Evolutionary conservation across 2,797 vertebrate species (phyloP).

Genomic region (Sebastes hubbsi): DNA sequence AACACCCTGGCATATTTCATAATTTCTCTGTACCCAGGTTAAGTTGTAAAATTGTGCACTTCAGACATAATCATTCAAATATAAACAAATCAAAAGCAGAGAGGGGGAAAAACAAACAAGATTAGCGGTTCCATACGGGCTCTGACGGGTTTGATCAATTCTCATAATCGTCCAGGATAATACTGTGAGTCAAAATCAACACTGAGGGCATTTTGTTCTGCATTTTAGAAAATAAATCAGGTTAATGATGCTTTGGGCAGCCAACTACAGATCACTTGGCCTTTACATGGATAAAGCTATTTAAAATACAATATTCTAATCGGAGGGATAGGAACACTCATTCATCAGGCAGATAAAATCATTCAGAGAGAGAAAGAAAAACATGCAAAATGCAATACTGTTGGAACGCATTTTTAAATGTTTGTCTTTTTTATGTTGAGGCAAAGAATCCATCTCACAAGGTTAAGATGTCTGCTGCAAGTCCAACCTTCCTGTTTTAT

Average conservation of each 20-base stretch:
- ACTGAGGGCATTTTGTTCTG: constrained; percentile 15
- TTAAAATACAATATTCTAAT: constrained; percentile 67
- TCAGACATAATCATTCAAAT: constrained; percentile 1
- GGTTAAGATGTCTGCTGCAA: not conserved
- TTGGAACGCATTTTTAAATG: not conserved
- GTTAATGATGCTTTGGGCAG: constrained; percentile 60
- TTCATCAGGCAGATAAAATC: constrained; percentile 62
- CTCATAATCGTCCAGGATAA: constrained; percentile 50
- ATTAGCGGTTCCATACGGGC: constrained; percentile 22
- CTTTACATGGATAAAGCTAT: constrained; percentile 59
- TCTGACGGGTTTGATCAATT: constrained; percentile 51
- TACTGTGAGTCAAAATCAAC: constrained; percentile 48
- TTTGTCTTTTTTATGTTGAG: not conserved
- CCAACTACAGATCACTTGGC: constrained; percentile 37
- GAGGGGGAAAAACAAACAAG: not conserved
- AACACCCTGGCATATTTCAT: not conserved
- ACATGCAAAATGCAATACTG: not conserved
- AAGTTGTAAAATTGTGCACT: not conserved
- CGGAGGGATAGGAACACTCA: constrained; percentile 15
- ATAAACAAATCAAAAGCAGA: not conserved
- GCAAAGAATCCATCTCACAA: constrained; percentile 7
- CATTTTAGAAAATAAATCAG: constrained; percentile 60
- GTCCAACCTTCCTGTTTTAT: not conserved
- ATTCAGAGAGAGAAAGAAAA: constrained; percentile 25
- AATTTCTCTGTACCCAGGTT: not conserved